Conservation (phyloP, 1,140 invertebrate species). For the Drosophila persimilis region DNA sequence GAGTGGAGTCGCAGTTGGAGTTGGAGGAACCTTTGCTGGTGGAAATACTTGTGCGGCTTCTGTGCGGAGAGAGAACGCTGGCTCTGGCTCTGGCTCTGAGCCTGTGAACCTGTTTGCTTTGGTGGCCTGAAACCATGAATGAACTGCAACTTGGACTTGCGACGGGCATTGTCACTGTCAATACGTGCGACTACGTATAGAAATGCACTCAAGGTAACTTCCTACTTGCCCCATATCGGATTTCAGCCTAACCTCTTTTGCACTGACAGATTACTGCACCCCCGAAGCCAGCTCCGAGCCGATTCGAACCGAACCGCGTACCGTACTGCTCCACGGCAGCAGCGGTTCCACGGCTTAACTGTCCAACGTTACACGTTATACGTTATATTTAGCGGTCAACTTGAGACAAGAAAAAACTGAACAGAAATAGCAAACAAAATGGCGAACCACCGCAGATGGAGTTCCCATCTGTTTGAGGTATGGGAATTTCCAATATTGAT, state of each 20-base stretch:
- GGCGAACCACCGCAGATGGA: conserved; percentile 32
- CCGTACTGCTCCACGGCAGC: conserved; percentile 1
- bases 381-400: conserved; percentile 66
- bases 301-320: neutral
- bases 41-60: conserved; percentile 74
- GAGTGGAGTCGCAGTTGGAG: conserved; percentile 12
- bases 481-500: conserved; percentile 73
- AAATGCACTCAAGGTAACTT: conserved; percentile 81
- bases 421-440: conserved; percentile 61
- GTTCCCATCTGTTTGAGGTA: conserved; percentile 17
- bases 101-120: conserved; percentile 75
- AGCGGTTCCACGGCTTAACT: conserved; percentile 29
- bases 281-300: neutral
- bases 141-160: conserved; percentile 57
- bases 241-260: conserved; percentile 73
- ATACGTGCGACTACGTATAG: conserved; percentile 45
- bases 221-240: conserved; percentile 70
- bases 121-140: conserved; percentile 70
- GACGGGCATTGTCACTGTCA: conserved; percentile 76
- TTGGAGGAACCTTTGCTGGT: conserved; percentile 16
- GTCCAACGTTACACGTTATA: conserved; percentile 32
- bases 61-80: conserved; percentile 27
- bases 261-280: conserved; percentile 66
- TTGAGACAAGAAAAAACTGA: conserved; percentile 19
- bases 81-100: conserved; percentile 36